Conservation (phyloP, 2,113 vertebrate genomes). For the Psammodynastes pulverulentus region DNA sequence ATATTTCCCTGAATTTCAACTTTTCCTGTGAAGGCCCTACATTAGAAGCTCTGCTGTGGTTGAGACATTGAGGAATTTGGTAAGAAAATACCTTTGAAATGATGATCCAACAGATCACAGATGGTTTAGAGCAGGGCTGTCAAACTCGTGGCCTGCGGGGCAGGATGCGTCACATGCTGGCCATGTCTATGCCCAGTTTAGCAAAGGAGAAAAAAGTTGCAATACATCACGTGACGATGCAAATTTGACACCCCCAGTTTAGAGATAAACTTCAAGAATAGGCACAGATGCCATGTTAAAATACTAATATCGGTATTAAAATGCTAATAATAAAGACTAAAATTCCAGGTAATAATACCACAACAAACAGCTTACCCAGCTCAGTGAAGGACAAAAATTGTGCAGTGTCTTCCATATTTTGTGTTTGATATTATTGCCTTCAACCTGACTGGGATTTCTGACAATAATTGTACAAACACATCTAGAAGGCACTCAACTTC, state of each 20-base stretch:
- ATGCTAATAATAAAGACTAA: neutral
- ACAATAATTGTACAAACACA: neutral
- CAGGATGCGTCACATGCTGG: too few species aligned
- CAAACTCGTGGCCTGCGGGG: too few species aligned
- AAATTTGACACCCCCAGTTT: too few species aligned
- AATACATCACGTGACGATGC: too few species aligned
- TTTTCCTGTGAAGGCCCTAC: neutral
- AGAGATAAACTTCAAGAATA: neutral
- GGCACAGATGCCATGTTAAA: neutral
- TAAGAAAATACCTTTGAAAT: neutral
- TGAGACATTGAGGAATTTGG: neutral
- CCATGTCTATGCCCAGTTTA: too few species aligned
- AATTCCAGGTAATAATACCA: neutral
- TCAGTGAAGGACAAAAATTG: neutral
- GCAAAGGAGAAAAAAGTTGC: too few species aligned
- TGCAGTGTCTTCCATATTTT: neutral
- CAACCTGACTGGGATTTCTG: neutral
- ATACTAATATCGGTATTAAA: neutral
- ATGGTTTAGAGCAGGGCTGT: neutral
- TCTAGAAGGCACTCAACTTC: neutral
- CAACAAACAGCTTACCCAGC: neutral
- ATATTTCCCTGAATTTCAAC: neutral
- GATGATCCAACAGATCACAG: neutral
- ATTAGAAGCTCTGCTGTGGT: neutral
- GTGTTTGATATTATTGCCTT: neutral